Base-by-base conservation (phyloP, 2,888 invertebrate genomes). In the Tachina grossa region DNA sequence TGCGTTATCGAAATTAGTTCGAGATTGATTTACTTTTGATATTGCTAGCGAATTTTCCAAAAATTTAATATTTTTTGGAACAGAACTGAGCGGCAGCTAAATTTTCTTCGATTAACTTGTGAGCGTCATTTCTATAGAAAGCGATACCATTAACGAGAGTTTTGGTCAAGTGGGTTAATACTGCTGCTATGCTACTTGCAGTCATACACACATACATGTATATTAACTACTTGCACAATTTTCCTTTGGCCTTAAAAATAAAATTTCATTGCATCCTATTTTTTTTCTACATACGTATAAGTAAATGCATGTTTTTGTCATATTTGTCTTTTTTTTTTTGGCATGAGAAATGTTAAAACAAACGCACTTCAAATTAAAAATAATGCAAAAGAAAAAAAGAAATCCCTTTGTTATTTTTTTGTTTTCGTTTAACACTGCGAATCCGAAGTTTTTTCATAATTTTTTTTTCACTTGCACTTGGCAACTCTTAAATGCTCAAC, bases 401-500 rank as follows among this genome's bases (percentile, higher is more conserved):
- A 31, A 31, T 45, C 47, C 16, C 11, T 61, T 51, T 75, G 49
- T 31, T 51, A 0, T 0, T 41, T 2, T 51, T 63, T 47, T 47
- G 11, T 22, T 47, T 39, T 41, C 31, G n/a, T 9, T 14, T 10
- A 45, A 45, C 49, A 31, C 19, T 47, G 11, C 9, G 14, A 19
- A 43, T 43, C 51, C 22, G 13, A 16, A 10, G 45, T 39, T 51
- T 10, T 53, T 68, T 22, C 75, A n/a, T 45, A 13, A 5, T 14
- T 71, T 84, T 14, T 49, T 63, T 47, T 71, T 75, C 41, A 11
- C 72, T 63, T 84, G 75, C 83, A 69, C 79, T 69, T 75, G 68
- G 69, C 74, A 84, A 84, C 78, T 68, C 31, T 88, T 90, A 87
- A 87, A 87, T 88, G 88, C 83, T 83, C 78, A 65, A 87, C 88